phyloP scores from a whole-genome alignment of 1,140 invertebrate species.

The Neodiprion lecontei region DNA sequence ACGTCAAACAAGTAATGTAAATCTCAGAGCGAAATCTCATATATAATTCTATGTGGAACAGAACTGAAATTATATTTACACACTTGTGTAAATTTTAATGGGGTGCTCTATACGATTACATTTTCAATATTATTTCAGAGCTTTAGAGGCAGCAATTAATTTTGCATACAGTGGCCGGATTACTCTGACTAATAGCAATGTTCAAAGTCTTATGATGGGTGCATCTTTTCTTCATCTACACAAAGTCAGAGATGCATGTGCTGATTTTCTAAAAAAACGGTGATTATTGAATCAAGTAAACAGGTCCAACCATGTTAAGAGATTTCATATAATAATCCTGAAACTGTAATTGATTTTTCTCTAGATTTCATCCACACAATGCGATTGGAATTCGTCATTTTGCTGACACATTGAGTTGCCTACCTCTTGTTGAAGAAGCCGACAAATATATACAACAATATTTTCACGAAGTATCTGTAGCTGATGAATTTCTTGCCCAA shows the following conservation, averaged over 20 bases:
- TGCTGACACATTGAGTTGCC: constrained; percentile 82
- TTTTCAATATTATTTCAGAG: constrained; percentile 63
- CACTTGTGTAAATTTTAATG: too few relatives aligned
- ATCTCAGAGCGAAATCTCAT: too few relatives aligned
- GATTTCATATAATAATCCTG: too few relatives aligned
- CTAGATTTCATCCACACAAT: constrained; percentile 82
- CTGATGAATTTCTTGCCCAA: constrained; percentile 82
- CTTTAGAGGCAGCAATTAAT: constrained; percentile 84
- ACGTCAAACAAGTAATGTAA: too few relatives aligned
- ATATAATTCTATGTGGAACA: too few relatives aligned
- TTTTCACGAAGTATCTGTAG: constrained; percentile 79
- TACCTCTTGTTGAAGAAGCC: constrained; percentile 73
- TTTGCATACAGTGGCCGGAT: constrained; percentile 88
- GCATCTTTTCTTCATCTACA: constrained; percentile 85
- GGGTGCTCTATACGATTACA: background rate
- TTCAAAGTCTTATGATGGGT: constrained; percentile 87
- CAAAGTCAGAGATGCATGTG: constrained; percentile 85
- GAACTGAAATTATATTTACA: too few relatives aligned
- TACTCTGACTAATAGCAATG: constrained; percentile 80
- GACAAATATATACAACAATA: constrained; percentile 86
- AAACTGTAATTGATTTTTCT: constrained; percentile 27
- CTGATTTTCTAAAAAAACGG: constrained; percentile 79
- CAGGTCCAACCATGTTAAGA: background rate
- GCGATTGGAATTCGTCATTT: constrained; percentile 85
- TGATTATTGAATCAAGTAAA: constrained; percentile 35